Base-by-base conservation (phyloP, 53 echinoderm and acorn worm species). In the Paracentrotus lividus region DNA sequence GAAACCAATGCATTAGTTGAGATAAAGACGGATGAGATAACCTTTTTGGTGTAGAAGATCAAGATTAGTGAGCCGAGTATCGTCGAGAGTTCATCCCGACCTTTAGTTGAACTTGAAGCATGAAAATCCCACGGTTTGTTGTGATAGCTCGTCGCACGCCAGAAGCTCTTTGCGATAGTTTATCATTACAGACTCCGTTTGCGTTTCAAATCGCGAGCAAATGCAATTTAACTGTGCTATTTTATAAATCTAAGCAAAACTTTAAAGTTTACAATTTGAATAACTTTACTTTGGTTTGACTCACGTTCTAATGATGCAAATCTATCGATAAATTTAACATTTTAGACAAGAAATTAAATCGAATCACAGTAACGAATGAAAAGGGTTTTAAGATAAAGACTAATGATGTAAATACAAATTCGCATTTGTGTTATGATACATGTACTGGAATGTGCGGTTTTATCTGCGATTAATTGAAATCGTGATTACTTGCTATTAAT, bases 91-190 rank as follows among this genome's bases (percentile, higher is more conserved):
- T 72, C 72, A 72, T 72, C 72, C 7, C 72, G 72, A 72, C 72
- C 72, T 72, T 40, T 72, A 36, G 18, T 0, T 72, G 72, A 72
- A 72, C 72, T 72, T 72, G 72, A 38, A 20, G 36, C 72, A n/a
- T n/a, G n/a, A n/a, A n/a, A n/a, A n/a, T n/a, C n/a, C n/a, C n/a
- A 72, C 7, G 72, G 72, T 72, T 72, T 72, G 72, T 72, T 72
- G 32, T 72, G 40, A 72, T 72, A 32, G 7, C 72, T 72, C 72
- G 40, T 32, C 40, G 32, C 72, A 72, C 72, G 72, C 36, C 72
- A 40, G 64, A 29, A 64, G 64, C 64, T 29, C 0, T 3, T 0
- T 38, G 36, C 9, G 2, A 4, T 72, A 72, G 72, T 36, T 40
- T 72, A 18, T 2, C 72, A 9, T 40, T 40, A 72, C 72, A 40